Evolutionary conservation across 2,888 invertebrate species (phyloP), one percentile per base, ranked within the genome.

Genomic region (Temnothorax unifasciatus): DNA sequence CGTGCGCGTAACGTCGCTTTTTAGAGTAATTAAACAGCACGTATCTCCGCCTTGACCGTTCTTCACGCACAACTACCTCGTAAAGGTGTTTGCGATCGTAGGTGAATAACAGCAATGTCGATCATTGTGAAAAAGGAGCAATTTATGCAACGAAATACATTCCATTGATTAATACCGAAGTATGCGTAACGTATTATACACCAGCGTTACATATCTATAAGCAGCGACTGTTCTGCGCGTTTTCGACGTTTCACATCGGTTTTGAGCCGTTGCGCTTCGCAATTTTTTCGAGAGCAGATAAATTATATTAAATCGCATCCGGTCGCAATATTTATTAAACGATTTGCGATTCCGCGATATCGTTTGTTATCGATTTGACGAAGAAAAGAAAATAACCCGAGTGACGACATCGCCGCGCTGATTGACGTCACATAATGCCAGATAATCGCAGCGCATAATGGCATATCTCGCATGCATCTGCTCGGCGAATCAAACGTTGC

Each of bases 1-100:
- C 61, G 71, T 71, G 63, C 83, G 77, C 86, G 83, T 83, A 77
- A 63, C 77, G 79, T 66, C 29, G 68, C 84, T 82, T 79, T 86
- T 81, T 57, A n/a, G 11, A 50, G 6, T 21, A 69, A 79, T 79
- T 59, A 59, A 57, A 44, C 11, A 18, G 4, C 54, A 34, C 6
- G 41, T 59, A n/a, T 4, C 6, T 21, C 18, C 54, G 15, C 15
- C 15, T 44, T 52, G 18, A 18, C 18, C 21, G 13, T 52, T 76
- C 6, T 41, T 52, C 41, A 15, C 54, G n/a, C 15, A 1, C 3
- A 77, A 41, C 13, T 3, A 21, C 21, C 11, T 38, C 34, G 15
- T 57, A 29, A 29, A 61, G 9, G 63, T 25, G n/a, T 38, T 44
- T 4, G 41, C 47, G 21, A 21, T 25, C 15, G 2, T 21, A 44